Evolutionary conservation across 2,797 vertebrate species (phyloP).

Genomic region (Chaetophractus vellerosus): DNA sequence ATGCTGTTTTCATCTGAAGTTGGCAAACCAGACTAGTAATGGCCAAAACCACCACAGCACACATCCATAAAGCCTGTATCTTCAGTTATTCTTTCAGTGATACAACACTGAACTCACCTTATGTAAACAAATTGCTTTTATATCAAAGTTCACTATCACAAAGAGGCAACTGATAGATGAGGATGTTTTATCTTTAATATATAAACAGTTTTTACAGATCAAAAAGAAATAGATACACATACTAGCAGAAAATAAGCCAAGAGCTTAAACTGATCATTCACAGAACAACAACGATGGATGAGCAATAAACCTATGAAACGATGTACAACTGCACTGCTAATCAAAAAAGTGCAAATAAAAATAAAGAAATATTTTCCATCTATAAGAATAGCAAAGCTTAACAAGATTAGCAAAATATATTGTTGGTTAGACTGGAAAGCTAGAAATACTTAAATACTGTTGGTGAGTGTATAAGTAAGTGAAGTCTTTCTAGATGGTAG

Average conservation of each 20-base stretch:
- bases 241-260: slow-evolving; percentile 9
- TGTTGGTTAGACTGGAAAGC: neutral
- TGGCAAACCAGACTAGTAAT: neutral
- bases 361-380: neutral
- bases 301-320: neutral
- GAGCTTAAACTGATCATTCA: neutral
- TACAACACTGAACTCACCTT: neutral
- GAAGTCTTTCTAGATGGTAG: neutral
- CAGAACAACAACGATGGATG: neutral
- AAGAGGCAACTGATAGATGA: neutral
- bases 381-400: neutral
- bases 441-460: neutral
- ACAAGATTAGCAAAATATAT: neutral
- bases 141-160: neutral
- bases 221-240: neutral
- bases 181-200: neutral
- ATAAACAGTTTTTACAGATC: neutral
- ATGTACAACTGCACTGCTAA: neutral
- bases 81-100: neutral
- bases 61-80: neutral
- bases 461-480: neutral
- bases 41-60: neutral
- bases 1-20: neutral
- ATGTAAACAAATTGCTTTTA: neutral
- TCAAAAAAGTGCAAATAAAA: neutral